These are phyloP conservation scores for Spheniscus humboldti DNA, from an alignment of 2,797 vertebrate species.

Conservation along the genomic window DNA sequence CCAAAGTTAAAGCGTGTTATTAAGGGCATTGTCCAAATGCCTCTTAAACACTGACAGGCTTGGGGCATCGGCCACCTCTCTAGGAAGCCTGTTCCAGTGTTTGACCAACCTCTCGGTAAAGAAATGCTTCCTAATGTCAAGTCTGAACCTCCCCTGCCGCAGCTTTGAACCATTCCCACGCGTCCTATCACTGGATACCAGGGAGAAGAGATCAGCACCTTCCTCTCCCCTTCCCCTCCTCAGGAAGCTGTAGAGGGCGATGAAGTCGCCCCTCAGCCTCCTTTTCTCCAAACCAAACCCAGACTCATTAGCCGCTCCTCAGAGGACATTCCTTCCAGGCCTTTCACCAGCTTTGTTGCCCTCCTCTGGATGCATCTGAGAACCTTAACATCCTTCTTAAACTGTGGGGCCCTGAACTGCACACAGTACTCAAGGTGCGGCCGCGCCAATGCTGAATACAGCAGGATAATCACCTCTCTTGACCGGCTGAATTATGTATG, in stretches of 20 bases:
- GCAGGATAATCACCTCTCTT: neutral
- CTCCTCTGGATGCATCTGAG: neutral
- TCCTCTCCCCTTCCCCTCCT: neutral
- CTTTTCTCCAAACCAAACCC: neutral
- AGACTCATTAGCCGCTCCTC: neutral
- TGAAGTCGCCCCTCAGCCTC: too few species aligned
- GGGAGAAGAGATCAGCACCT: neutral
- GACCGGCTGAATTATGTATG: neutral
- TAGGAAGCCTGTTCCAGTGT: neutral
- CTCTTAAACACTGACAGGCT: neutral
- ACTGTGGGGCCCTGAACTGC: neutral
- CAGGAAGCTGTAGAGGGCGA: neutral
- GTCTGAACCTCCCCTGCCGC: neutral
- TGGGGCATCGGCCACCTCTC: fast-evolving
- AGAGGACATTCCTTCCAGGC: neutral
- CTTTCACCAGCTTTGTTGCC: neutral
- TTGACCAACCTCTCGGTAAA: neutral
- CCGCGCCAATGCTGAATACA: neutral
- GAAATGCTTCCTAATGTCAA: neutral
- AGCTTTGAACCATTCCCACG: neutral
- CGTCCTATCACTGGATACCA: neutral
- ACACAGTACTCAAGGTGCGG: neutral
- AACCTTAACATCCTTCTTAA: neutral
- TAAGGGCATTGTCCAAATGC: neutral
- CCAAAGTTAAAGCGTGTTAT: neutral